Evolutionary conservation across 2,888 invertebrate genomes (phyloP).

Genomic region (Thymelicus sylvestris): DNA sequence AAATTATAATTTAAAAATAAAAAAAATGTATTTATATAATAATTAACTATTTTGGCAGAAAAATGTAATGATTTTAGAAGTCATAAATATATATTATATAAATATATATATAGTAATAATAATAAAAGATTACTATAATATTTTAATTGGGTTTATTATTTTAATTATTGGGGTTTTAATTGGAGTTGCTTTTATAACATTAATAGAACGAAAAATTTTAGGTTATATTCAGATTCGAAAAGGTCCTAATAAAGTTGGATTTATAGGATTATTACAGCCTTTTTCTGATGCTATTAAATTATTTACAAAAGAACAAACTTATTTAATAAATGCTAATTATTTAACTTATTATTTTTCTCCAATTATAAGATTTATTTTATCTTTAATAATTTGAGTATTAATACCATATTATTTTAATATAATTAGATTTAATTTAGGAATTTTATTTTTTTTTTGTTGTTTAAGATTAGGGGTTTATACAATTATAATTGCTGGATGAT

Average conservation of each 20-base stretch:
- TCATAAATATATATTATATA: conserved; percentile 82
- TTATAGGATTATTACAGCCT: conserved; percentile 83
- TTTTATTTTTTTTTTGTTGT: conserved; percentile 87
- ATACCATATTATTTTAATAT: conserved; percentile 84
- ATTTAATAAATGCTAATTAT: conserved; percentile 85
- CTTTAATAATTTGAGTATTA: conserved; percentile 84
- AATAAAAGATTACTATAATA: conserved; percentile 66
- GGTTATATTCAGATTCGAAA: conserved; percentile 89
- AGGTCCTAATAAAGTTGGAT: conserved; percentile 64
- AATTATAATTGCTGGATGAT: conserved; percentile 87
- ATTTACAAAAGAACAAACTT: conserved; percentile 87
- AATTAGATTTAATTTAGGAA: conserved; percentile 83
- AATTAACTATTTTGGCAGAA: conserved; percentile 87
- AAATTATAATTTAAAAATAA: conserved; percentile 6
- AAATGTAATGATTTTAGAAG: conserved; percentile 89
- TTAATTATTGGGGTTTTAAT: conserved; percentile 86
- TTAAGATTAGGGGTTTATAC: conserved; percentile 87
- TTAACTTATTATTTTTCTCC: conserved; percentile 86
- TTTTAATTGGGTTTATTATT: conserved; percentile 77
- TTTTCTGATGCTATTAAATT: conserved; percentile 90
- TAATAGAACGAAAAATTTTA: conserved; percentile 88
- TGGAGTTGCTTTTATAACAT: conserved; percentile 88
- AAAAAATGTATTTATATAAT: conserved; percentile 3
- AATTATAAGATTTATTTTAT: conserved; percentile 84
- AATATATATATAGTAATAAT: conserved; percentile 81